Conservation (phyloP, 2,888 invertebrate species). For the Luperina nickerlii region DNA sequence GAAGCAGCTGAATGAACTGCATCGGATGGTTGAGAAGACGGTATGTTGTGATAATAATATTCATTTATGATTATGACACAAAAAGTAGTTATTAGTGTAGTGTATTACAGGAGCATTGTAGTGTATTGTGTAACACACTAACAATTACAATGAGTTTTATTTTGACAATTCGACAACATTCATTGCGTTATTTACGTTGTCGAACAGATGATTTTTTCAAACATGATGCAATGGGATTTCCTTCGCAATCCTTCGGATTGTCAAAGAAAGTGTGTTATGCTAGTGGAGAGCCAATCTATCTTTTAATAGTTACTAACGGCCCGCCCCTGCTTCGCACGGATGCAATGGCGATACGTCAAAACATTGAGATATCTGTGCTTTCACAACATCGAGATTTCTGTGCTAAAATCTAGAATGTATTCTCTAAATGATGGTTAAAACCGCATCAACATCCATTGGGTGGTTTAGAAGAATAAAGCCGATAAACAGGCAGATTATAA, state of each 20-base stretch:
- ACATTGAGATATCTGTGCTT: no score
- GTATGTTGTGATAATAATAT: constrained; percentile 66
- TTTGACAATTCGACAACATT: neutral
- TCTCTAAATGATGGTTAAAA: no score
- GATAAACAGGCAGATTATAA: neutral
- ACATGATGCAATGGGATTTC: neutral
- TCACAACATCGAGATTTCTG: no score
- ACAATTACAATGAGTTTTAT: neutral
- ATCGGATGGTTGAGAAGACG: constrained; percentile 82
- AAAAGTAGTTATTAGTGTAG: neutral
- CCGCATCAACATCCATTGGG: no score
- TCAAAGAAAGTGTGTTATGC: neutral
- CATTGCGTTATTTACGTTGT: neutral
- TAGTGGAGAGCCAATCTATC: neutral
- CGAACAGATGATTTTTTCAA: neutral
- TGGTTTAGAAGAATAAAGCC: neutral
- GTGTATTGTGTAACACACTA: neutral
- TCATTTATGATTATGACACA: no score
- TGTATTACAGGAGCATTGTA: neutral
- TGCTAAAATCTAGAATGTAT: no score
- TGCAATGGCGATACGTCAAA: no score
- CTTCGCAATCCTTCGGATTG: neutral
- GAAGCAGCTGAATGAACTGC: constrained; percentile 89
- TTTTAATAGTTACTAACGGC: neutral
- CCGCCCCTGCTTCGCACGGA: no score